phyloP scores from a whole-genome alignment of 2,888 invertebrate genomes.

The Nephrotoma guestfalica region DNA sequence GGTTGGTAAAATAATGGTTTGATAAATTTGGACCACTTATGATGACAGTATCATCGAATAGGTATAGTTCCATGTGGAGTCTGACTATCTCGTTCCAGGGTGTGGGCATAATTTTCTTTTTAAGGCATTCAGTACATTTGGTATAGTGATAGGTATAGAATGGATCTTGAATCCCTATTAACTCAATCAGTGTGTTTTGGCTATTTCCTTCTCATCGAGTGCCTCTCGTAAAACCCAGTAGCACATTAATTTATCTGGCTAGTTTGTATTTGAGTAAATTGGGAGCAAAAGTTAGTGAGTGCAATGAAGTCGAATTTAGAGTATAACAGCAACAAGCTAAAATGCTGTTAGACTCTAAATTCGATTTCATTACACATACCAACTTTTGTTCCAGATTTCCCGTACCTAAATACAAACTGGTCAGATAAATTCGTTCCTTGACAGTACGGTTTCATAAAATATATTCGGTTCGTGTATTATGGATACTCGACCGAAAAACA shows the following conservation, averaged over 20 bases:
- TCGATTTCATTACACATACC: conserved; percentile 48
- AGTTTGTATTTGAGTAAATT: conserved; percentile 82
- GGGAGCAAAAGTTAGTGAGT: conserved; percentile 67
- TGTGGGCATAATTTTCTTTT: conserved; percentile 66
- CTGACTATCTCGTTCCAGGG: conserved; percentile 90
- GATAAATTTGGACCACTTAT: conserved; percentile 97
- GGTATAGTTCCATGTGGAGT: conserved; percentile 91
- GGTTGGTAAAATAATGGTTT: conserved; percentile 89
- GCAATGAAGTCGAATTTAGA: conserved; percentile 45
- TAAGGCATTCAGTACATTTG: conserved; percentile 81
- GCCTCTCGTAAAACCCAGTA: conserved; percentile 82
- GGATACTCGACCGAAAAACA: conserved; percentile 59
- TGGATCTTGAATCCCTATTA: conserved; percentile 45
- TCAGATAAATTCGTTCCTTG: conserved; percentile 61
- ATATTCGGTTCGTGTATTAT: conserved; percentile 60
- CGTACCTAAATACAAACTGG: conserved; percentile 87
- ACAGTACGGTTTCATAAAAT: conserved; percentile 60
- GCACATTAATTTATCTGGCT: conserved; percentile 64
- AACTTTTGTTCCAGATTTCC: conserved; percentile 68
- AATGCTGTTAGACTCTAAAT: conserved; percentile 38
- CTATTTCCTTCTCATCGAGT: conserved; percentile 67
- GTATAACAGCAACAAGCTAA: conserved; percentile 39
- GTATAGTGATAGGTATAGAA: conserved; percentile 68
- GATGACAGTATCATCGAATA: conserved; percentile 85
- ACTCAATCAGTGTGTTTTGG: conserved; percentile 59